These are phyloP conservation scores for Drosophila eugracilis DNA, from an alignment of 1,140 invertebrate species.

Conservation along the genomic window DNA sequence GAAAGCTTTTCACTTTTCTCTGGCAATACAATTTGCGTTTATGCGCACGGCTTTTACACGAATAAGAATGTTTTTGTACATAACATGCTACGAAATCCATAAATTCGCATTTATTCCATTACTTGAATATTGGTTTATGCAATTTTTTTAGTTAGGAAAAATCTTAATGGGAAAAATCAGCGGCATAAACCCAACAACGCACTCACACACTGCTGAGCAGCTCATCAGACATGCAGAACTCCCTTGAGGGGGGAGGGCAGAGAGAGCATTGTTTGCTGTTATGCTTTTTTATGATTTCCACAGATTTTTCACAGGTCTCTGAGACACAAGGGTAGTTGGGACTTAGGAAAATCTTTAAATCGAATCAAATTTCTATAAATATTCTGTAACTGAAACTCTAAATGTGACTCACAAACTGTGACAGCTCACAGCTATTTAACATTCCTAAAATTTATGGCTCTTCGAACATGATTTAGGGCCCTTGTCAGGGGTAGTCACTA, in stretches of 20 bases:
- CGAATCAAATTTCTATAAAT: too few species aligned
- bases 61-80: too few species aligned
- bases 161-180: not conserved
- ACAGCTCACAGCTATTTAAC: not conserved
- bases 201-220: slow-evolving; percentile 9
- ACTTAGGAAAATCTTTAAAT: too few species aligned
- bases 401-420: not conserved
- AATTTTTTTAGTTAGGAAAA: too few species aligned
- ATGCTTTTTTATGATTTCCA: slow-evolving; percentile 79
- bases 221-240: slow-evolving; percentile 78
- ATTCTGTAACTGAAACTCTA: too few species aligned
- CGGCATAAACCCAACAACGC: not conserved
- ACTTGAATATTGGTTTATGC: too few species aligned
- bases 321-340: not conserved
- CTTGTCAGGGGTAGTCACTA: slow-evolving; percentile 1
- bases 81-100: too few species aligned
- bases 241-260: slow-evolving; percentile 28
- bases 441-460: slow-evolving; percentile 9
- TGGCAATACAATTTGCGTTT: slow-evolving; percentile 12
- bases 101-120: too few species aligned
- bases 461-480: slow-evolving; percentile 20
- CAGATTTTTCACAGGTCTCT: slow-evolving; percentile 31
- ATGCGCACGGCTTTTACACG: not conserved
- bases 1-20: slow-evolving; percentile 55
- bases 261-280: slow-evolving; percentile 64